Evolutionary conservation across 2,797 vertebrate genomes (phyloP).

Genomic region (Clamator glandarius): DNA sequence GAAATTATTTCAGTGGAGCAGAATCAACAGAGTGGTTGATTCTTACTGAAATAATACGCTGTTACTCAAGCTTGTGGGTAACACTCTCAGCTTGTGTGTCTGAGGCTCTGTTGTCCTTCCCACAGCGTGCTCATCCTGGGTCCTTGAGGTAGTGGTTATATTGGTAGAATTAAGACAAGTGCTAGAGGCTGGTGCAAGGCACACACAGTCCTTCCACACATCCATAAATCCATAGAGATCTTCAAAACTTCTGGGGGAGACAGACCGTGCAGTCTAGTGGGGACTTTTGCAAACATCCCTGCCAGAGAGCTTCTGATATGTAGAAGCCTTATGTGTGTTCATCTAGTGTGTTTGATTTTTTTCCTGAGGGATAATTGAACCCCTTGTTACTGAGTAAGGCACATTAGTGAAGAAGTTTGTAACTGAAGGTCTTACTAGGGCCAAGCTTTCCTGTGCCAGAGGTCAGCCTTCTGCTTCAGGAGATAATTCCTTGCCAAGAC

Average conservation of each 20-base stretch:
- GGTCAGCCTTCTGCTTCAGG: neutral
- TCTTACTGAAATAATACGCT: neutral
- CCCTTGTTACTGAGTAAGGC: neutral
- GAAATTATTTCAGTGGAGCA: neutral
- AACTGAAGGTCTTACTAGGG: neutral
- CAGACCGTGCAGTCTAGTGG: neutral
- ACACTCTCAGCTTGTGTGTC: neutral
- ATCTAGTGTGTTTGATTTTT: neutral
- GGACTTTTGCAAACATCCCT: neutral
- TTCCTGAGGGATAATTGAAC: neutral
- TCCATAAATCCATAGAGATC: neutral
- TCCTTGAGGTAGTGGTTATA: neutral
- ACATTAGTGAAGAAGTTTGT: neutral
- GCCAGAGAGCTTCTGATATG: neutral
- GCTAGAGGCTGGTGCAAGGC: neutral
- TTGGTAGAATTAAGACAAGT: neutral
- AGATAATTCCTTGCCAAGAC: neutral
- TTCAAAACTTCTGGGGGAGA: neutral
- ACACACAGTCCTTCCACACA: neutral
- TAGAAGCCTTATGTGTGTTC: neutral
- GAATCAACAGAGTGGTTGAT: neutral
- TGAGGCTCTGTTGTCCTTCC: neutral
- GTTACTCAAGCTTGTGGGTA: neutral
- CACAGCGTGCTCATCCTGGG: rapidly evolving
- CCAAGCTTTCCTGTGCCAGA: neutral